phyloP scores from a whole-genome alignment of 1,140 invertebrate genomes.

The Aphis gossypii region DNA sequence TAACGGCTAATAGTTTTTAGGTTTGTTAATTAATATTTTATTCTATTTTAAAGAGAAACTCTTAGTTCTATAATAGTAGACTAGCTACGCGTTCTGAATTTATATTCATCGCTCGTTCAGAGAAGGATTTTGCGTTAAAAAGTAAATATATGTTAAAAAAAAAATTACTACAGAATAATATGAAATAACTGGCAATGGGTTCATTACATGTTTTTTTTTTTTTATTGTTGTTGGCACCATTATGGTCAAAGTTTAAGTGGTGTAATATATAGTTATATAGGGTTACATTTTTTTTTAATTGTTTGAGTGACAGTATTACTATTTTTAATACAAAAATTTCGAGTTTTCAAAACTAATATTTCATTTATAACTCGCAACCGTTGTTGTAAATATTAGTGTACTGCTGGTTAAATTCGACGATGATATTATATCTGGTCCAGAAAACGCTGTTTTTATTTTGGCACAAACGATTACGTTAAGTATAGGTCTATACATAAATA shows the following conservation, averaged over 20 bases:
- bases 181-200: not conserved
- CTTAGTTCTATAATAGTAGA: not conserved
- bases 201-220: not conserved
- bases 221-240: not conserved
- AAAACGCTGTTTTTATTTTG: not conserved
- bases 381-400: not conserved
- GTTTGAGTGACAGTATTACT: not conserved
- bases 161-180: not conserved
- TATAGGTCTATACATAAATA: not conserved
- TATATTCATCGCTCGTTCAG: not conserved
- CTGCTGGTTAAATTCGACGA: not conserved
- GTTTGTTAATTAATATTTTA: slow-evolving; percentile 5
- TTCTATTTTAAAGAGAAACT: not conserved
- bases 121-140: not conserved
- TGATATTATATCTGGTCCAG: not conserved
- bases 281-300: not conserved
- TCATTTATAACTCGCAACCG: not conserved
- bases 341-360: not conserved
- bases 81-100: not conserved
- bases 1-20: not conserved
- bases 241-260: not conserved
- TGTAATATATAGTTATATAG: not conserved
- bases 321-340: not conserved
- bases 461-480: not conserved
- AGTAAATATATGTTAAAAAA: not conserved